Evolutionary conservation across 1,140 invertebrate species (phyloP).

Genomic region (Pentalonia nigronervosa): DNA sequence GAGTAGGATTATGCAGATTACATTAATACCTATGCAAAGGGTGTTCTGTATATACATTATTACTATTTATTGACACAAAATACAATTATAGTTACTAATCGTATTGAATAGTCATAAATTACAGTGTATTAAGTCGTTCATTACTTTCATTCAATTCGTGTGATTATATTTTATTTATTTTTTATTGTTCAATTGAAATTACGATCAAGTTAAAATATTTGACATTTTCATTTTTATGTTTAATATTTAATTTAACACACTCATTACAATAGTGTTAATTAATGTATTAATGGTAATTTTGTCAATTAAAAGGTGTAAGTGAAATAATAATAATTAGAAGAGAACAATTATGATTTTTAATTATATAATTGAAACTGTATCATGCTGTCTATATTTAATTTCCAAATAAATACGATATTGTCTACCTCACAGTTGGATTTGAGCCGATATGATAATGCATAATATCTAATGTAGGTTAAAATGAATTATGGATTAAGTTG

Average conservation of each 20-base stretch:
- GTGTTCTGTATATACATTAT: background rate
- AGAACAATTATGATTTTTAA: background rate
- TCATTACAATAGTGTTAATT: background rate
- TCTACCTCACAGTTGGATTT: background rate
- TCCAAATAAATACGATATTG: background rate
- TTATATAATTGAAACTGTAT: background rate
- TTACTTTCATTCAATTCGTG: background rate
- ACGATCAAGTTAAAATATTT: background rate
- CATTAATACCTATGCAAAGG: background rate
- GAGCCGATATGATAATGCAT: background rate
- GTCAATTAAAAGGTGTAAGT: background rate
- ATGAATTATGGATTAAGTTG: constrained; percentile 1
- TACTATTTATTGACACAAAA: background rate
- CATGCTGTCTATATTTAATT: background rate
- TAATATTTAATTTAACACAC: background rate
- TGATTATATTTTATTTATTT: background rate
- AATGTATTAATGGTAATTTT: background rate
- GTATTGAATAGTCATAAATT: constrained; percentile 6
- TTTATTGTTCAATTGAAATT: background rate
- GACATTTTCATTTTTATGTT: background rate
- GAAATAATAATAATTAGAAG: background rate
- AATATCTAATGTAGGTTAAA: background rate
- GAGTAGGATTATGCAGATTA: constrained; percentile 18
- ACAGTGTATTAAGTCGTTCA: background rate
- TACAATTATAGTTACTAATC: background rate